phyloP scores from a whole-genome alignment of 2,888 invertebrate species.

The Euspilapteryx auroguttella region DNA sequence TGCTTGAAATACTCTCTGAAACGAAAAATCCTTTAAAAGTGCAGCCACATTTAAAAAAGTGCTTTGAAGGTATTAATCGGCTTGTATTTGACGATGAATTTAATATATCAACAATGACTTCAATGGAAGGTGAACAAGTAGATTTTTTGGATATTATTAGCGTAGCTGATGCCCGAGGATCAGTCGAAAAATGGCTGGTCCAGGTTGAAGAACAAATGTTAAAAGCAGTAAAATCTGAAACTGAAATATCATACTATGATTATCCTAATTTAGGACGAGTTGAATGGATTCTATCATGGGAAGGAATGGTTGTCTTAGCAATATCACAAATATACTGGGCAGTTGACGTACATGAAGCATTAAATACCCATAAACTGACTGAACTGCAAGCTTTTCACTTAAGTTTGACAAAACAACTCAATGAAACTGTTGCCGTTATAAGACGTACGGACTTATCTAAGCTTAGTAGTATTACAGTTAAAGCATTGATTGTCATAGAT shows the following conservation, averaged over 20 bases:
- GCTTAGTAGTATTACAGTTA: slow-evolving; percentile 74
- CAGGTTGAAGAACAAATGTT: slow-evolving; percentile 84
- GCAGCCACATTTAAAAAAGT: slow-evolving; percentile 85
- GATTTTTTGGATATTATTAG: slow-evolving; percentile 64
- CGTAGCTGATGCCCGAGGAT: slow-evolving; percentile 74
- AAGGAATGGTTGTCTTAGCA: slow-evolving; percentile 80
- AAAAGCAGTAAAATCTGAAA: slow-evolving; percentile 69
- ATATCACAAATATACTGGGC: slow-evolving; percentile 86
- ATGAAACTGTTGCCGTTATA: slow-evolving; percentile 74
- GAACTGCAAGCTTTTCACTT: slow-evolving; percentile 60
- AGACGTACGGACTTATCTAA: slow-evolving; percentile 69
- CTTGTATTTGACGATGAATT: slow-evolving; percentile 71
- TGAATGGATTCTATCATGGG: slow-evolving; percentile 77
- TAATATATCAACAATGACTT: slow-evolving; percentile 77
- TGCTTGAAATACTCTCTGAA: slow-evolving; percentile 88
- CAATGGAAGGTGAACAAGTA: slow-evolving; percentile 75
- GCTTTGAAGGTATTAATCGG: slow-evolving; percentile 82
- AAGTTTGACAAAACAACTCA: slow-evolving; percentile 64
- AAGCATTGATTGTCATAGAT: slow-evolving; percentile 81
- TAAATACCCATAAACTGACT: slow-evolving; percentile 59
- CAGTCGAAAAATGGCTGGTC: slow-evolving; percentile 85
- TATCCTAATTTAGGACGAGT: slow-evolving; percentile 61
- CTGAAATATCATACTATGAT: slow-evolving; percentile 65
- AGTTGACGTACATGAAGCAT: slow-evolving; percentile 70
- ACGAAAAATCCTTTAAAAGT: slow-evolving; percentile 84